Percentiles rank a stretch among this genome's conserved stretches.
phyloP scores from a whole-genome alignment of 2,113 vertebrate genomes.

The Hucho hucho region DNA sequence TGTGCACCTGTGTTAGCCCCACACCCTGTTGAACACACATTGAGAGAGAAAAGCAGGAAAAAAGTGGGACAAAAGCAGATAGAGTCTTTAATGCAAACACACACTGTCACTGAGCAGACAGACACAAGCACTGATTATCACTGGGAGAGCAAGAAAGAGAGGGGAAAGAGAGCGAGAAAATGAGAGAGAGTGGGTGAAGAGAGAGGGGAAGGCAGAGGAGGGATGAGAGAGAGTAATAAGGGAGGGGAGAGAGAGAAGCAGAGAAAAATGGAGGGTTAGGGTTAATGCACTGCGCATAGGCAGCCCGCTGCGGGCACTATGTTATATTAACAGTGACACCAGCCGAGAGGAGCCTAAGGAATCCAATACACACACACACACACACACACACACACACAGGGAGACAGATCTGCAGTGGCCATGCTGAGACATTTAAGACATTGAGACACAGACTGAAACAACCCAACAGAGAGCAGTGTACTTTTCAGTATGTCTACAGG shows the following conservation, averaged over 20 bases:
- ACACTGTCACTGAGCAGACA: constrained; percentile 48
- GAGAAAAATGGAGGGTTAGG: constrained; percentile 21
- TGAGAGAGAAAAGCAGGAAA: background rate
- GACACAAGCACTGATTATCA: constrained; percentile 51
- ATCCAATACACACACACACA: constrained; percentile 47
- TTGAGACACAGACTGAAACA: constrained; percentile 58
- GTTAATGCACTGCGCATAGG: constrained; percentile 56
- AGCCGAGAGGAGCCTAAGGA: constrained; percentile 57
- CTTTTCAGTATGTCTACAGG: constrained; percentile 7
- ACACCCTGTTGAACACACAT: constrained; percentile 24
- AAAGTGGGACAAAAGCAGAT: background rate
- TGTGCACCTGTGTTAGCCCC: constrained; percentile 35
- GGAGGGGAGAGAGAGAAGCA: constrained; percentile 3
- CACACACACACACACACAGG: constrained; percentile 31
- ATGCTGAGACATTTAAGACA: constrained; percentile 65
- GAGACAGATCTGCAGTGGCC: constrained; percentile 49
- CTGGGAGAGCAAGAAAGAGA: background rate
- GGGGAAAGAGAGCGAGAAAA: background rate
- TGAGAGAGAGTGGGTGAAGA: background rate
- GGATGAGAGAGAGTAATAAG: constrained; percentile 9
- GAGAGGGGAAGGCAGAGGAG: constrained; percentile 23
- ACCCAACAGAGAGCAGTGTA: constrained; percentile 37
- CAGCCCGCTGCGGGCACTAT: constrained; percentile 55
- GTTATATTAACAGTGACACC: constrained; percentile 70
- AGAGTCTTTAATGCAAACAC: constrained; percentile 39